These are phyloP conservation scores for Lasioglossum villosulum DNA, from an alignment of 2,888 invertebrate genomes.

Conservation along the genomic window DNA sequence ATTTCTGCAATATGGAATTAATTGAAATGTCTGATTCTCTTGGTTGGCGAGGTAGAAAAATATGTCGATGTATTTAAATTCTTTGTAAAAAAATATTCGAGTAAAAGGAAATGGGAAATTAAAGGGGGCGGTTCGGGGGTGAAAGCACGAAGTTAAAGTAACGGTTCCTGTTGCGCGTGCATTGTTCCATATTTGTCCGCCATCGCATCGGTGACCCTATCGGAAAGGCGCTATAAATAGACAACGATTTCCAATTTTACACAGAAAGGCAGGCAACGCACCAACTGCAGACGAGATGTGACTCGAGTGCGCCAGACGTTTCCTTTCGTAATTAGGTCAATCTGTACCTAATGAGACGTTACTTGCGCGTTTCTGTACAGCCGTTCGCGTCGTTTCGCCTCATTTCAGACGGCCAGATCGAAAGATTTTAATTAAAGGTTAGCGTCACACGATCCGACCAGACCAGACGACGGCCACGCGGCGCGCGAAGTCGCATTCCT, in stretches of 20 bases:
- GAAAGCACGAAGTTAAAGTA: slow-evolving; percentile 5
- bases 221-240: slow-evolving; percentile 61
- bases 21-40: background rate
- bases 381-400: slow-evolving; percentile 69
- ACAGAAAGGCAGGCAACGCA: slow-evolving; percentile 67
- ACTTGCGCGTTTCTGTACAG: slow-evolving; percentile 71
- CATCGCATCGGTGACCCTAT: slow-evolving; percentile 60
- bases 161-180: slow-evolving; percentile 38
- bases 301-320: slow-evolving; percentile 73
- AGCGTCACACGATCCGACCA: slow-evolving; percentile 19
- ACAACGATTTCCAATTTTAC: slow-evolving; percentile 68
- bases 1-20: background rate
- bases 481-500: slow-evolving; percentile 2
- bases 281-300: slow-evolving; percentile 61
- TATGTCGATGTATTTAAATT: no score
- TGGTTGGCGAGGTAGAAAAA: background rate
- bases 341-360: slow-evolving; percentile 78
- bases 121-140: background rate
- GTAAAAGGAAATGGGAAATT: background rate
- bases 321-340: slow-evolving; percentile 80
- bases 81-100: no score
- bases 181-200: slow-evolving; percentile 58
- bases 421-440: slow-evolving; percentile 67
- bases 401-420: slow-evolving; percentile 60
- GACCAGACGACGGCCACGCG: slow-evolving; percentile 11